Evolutionary conservation across 2,888 invertebrate genomes (phyloP), one percentile per base, ranked within the genome.

Genomic region (Eristalinus sepulchralis): DNA sequence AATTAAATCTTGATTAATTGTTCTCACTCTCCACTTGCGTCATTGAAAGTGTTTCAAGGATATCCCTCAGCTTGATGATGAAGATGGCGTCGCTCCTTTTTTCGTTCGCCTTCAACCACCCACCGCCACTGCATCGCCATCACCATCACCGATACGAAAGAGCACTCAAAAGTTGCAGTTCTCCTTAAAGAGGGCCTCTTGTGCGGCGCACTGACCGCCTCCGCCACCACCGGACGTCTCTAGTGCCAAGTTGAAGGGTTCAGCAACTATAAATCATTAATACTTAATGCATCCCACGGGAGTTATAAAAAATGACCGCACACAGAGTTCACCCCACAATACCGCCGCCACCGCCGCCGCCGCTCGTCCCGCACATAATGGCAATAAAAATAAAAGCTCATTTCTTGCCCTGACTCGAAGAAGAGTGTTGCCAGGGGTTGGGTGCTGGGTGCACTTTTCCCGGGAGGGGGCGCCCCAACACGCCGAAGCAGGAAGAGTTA

Each of bases 271-370:
- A 90, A 90, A 90, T 90, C 90, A 91, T 90, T 90, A 91, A 91
- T 90, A 91, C 91, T 91, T 91, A 90, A 90, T 90, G 90, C 90
- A 91, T 90, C 91, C 91, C 90, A 89, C 89, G 89, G 90, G 91
- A 90, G 90, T 90, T 91, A 91, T 90, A 91, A 90, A 90, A 91
- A 91, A 91, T 91, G 90, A 91, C 90, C 90, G 90, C 91, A 91
- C 78, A 83, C 73, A 82, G 75, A 71, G 71, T 86, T 73, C 64
- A 72, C 66, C 71, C 71, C 22, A 27, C 11, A 24, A 9, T 2
- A 22, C 71, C 71, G 20, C 60, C 59, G n/a, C 13, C 5, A 22
- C 71, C 71, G 20, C 60, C 59, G n/a, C 13, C 27, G 10, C 33
- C 59, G 47, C 39, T 20, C n/a, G 20, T 22, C 33, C 33, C 11